Evolutionary conservation across 1,140 invertebrate genomes (phyloP).

Genomic region (Sitophilus oryzae): DNA sequence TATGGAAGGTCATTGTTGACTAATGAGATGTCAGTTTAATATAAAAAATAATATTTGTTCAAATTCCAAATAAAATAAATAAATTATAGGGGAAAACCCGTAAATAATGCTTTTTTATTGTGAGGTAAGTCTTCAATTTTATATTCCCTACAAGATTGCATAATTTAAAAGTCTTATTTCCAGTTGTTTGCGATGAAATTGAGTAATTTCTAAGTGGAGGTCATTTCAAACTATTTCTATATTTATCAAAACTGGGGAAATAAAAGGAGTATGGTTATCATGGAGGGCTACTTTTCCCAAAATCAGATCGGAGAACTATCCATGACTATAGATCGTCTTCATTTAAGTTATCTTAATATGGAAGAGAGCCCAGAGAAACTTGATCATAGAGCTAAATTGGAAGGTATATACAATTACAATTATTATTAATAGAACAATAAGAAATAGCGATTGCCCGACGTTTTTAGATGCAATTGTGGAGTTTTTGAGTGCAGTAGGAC

Average conservation of each 20-base stretch:
- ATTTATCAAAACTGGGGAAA: background rate
- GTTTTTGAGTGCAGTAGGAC: conserved; percentile 69
- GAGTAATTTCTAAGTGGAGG: too few relatives aligned
- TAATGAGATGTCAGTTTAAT: too few relatives aligned
- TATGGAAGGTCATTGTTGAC: too few relatives aligned
- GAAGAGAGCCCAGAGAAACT: conserved; percentile 70
- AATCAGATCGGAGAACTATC: conserved; percentile 58
- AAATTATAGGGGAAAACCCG: too few relatives aligned
- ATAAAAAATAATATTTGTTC: too few relatives aligned
- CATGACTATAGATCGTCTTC: conserved; percentile 60
- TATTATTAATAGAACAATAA: background rate
- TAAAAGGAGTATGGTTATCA: conserved; percentile 34
- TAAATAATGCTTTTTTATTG: too few relatives aligned
- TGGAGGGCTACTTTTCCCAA: conserved; percentile 40
- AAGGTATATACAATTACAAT: conserved; percentile 51
- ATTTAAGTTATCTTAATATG: conserved; percentile 68
- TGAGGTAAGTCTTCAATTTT: too few relatives aligned
- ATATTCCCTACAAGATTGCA: too few relatives aligned
- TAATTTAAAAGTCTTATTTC: too few relatives aligned
- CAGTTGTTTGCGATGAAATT: too few relatives aligned
- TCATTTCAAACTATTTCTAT: background rate
- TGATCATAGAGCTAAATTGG: conserved; percentile 63
- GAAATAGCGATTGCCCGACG: conserved; percentile 7
- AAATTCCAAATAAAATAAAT: too few relatives aligned
- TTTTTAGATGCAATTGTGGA: conserved; percentile 66